phyloP scores from a whole-genome alignment of 2,797 vertebrate species.

The Centroberyx gerrardi region DNA sequence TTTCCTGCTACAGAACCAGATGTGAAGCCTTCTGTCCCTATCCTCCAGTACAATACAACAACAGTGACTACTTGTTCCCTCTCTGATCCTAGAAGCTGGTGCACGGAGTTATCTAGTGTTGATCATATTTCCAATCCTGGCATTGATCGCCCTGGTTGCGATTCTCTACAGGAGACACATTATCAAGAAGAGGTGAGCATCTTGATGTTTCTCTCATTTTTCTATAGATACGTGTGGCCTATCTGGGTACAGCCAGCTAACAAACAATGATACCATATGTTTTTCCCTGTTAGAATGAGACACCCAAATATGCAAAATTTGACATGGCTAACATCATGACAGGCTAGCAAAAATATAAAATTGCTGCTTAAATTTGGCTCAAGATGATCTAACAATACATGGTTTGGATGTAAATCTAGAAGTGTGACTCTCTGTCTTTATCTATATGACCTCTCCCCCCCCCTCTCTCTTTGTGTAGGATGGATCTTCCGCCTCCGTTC shows the following conservation, averaged over 20 bases:
- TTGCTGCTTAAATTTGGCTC: not conserved
- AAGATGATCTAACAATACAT: not conserved
- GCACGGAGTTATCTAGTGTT: slow-evolving; percentile 26
- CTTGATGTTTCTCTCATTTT: not conserved
- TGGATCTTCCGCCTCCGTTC: slow-evolving; percentile 81
- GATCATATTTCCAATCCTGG: slow-evolving; percentile 57
- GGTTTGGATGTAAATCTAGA: not conserved
- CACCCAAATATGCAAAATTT: not conserved
- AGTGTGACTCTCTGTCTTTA: slow-evolving; percentile 13
- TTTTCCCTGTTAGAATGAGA: not conserved
- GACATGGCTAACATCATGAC: not conserved
- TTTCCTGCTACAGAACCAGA: not conserved
- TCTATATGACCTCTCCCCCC: too few species aligned
- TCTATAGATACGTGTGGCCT: not conserved
- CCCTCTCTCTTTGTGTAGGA: slow-evolving; percentile 53
- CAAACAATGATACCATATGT: not conserved
- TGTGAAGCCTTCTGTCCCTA: not conserved
- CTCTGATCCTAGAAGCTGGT: slow-evolving; percentile 28
- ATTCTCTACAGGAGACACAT: slow-evolving; percentile 65
- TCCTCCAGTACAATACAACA: too few species aligned
- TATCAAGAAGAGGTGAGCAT: slow-evolving; percentile 70
- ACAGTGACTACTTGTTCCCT: slow-evolving; percentile 1
- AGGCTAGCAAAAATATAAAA: not conserved
- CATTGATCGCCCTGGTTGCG: slow-evolving; percentile 48
- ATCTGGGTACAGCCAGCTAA: not conserved